Evolutionary conservation across 2,888 invertebrate genomes (phyloP), one percentile per base, ranked within the genome.

Genomic region (Pollenia amentaria): DNA sequence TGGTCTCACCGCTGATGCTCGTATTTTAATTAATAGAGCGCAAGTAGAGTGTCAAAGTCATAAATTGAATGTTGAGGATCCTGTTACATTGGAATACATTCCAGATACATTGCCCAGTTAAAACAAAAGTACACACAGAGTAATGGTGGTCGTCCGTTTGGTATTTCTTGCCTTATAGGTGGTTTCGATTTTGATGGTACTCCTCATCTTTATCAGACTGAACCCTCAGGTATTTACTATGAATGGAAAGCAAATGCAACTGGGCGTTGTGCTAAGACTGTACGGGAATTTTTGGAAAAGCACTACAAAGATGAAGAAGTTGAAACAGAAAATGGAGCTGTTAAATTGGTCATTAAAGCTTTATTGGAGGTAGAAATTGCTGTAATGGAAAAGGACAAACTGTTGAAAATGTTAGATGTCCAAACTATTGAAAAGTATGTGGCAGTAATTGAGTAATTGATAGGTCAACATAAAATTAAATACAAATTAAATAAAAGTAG

Each of bases 181-280:
- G 99, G 99, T 3, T 99, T 99, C 93, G 99, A 99, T 94, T 97
- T 96, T 92, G 99, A 99, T 94, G 99, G 99, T 11, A 95, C 97
- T 44, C 98, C 99, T 51, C 98, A 98, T 94, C 94, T 99, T 65
- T 99, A 98, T 94, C 99, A 99, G 94, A 99, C 99, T 46, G 99
- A 99, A 93, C 99, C 99, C 8, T 99, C 99, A 75, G 99, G 99
- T 85, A 99, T 99, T 90, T 99, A 99, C 93, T 99, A 99, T 93
- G 99, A 99, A 94, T 99, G 99, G 98, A 98, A 98, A 94, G 99
- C 99, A 1, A 99, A 99, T 94, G 99, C 99, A 11, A 99, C 99
- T 77, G 99, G 99, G 3, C 95, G 99, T 89, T 98, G 98, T 89
- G 99, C 99, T 2, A 99, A 99, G 94, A 98, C 99, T 44, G 99